phyloP scores from a whole-genome alignment of 2,113 vertebrate genomes.

The Lamprotornis superbus region DNA sequence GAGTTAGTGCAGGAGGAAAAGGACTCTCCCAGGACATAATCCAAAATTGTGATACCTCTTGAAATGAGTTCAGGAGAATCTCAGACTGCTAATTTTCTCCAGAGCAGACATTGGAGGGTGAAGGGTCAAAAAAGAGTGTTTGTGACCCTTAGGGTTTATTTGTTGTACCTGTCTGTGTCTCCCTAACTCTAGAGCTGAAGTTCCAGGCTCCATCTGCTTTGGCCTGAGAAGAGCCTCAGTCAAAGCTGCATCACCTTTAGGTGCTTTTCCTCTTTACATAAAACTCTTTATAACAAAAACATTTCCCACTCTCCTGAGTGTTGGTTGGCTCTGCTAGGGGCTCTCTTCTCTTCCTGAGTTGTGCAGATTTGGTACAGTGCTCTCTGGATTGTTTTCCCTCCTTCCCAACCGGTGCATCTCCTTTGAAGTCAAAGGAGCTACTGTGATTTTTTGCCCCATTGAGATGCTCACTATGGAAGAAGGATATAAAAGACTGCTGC shows the following conservation, averaged over 20 bases:
- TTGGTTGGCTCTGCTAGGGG: background rate
- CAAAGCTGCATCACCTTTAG: background rate
- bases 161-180: background rate
- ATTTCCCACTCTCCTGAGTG: background rate
- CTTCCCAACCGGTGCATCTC: background rate
- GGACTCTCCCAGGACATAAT: background rate
- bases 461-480: constrained; percentile 36
- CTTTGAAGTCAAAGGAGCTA: constrained; percentile 58
- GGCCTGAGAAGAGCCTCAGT: background rate
- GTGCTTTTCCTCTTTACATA: background rate
- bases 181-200: background rate
- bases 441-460: constrained; percentile 50
- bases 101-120: background rate
- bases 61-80: background rate
- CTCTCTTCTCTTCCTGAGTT: background rate
- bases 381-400: background rate
- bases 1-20: background rate
- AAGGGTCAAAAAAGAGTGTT: background rate
- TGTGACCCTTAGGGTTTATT: background rate
- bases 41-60: background rate
- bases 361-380: background rate
- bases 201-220: background rate
- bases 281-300: background rate
- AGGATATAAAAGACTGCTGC: constrained; percentile 51
- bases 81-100: background rate